A percentile compares a stretch with the other conserved stretches of the same genome.
Conservation (phyloP, 2,113 vertebrate species). For the Shinisaurus crocodilurus region DNA sequence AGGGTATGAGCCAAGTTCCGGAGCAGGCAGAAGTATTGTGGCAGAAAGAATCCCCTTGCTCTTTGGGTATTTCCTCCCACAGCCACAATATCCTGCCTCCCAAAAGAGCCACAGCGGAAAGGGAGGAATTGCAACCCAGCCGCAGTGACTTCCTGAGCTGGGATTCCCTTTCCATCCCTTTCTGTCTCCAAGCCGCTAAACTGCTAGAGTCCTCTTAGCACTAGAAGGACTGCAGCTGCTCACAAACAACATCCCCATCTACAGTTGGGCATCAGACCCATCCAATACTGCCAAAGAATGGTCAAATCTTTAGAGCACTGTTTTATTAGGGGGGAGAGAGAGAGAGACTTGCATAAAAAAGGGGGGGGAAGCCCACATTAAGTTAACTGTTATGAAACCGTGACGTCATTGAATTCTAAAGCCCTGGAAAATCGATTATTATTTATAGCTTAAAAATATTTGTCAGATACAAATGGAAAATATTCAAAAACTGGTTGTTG, state of each 20-base stretch:
- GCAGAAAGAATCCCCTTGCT: neutral
- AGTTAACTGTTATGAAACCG: neutral
- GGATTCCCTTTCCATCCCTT: neutral
- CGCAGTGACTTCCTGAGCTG: neutral
- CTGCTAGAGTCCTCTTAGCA: neutral
- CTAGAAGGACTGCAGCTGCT: too few relatives aligned
- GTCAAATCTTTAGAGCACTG: neutral
- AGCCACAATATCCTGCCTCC: conserved; percentile 37
- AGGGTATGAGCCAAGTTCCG: neutral
- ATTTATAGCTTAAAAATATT: too few relatives aligned
- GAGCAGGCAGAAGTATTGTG: neutral
- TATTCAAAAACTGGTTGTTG: too few relatives aligned
- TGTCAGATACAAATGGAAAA: too few relatives aligned
- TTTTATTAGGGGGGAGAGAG: neutral
- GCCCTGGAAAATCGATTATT: too few relatives aligned
- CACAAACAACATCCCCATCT: neutral
- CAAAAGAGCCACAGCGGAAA: neutral
- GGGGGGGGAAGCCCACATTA: too few relatives aligned
- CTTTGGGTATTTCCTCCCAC: conserved; percentile 17
- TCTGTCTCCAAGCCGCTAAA: neutral
- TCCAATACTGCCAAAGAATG: neutral
- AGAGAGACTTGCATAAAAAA: neutral
- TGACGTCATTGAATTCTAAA: neutral
- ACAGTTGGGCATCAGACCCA: neutral
- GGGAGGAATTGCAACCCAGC: conserved; percentile 21